Evolutionary conservation across 1,140 invertebrate genomes (phyloP), one percentile per base, ranked within the genome.

Genomic region (Epicauta chinensis): DNA sequence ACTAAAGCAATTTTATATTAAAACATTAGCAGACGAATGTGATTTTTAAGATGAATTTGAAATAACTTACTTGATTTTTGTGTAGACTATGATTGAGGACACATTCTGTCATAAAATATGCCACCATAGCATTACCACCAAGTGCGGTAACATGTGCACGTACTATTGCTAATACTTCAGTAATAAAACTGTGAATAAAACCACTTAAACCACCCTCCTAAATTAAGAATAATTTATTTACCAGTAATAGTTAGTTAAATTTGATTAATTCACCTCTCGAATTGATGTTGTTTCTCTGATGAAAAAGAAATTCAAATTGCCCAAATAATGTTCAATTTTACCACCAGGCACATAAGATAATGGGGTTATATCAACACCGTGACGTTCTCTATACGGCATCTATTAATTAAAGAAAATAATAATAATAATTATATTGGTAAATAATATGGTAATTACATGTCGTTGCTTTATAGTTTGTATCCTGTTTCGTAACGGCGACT

Each of bases 41-140:
- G n/a, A 23, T 23, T 23, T 23, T 23, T 7, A 2, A 23, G 23
- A 23, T 23, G 7, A 40, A 40, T 13, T 40, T n/a, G 9, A 10
- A 5, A n/a, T n/a, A n/a, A 48, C 53, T 61, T 71, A 95, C 93
- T 81, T 97, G 93, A 77, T 97, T 97, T 75, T 97, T 97, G 68
- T 97, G 92, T 52, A 91, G 84, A 72, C 91, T 96, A 72, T 93
- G 88, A 45, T 90, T 79, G 13, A 98, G 74, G 55, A 93, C 83
- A 60, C 91, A 86, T 71, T 97, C 89, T 2, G 84, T 90, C 81
- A 97, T 87, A 66, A 92, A 93, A 72, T 93, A 96, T 0, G 92
- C 86, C 0, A 95, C 87, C 76, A 98, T 84, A 0, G 92, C 93
- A 75, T 98, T 97, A 9, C 94, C 94, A 29, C 93, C 93, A n/a